Conservation (phyloP, 2,797 vertebrate genomes). For the Yasuhikotakia modesta region DNA sequence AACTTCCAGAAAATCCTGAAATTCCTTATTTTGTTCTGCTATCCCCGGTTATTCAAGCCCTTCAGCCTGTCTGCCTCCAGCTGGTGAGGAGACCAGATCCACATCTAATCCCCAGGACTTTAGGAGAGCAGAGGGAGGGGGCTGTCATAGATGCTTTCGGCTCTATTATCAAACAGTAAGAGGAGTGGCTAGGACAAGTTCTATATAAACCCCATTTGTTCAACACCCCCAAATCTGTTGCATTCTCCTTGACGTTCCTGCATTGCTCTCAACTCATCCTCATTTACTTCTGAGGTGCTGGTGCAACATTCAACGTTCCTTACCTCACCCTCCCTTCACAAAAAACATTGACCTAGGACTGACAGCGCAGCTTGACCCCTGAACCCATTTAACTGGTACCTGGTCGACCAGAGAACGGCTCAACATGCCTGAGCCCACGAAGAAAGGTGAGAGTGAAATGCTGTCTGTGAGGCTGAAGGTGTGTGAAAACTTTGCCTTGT, state of each 20-base stretch:
- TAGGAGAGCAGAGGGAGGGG: conserved; percentile 78
- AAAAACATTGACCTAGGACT: conserved; percentile 27
- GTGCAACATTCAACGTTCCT: conserved; percentile 24
- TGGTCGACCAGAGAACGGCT: conserved; percentile 73
- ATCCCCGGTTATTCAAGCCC: background rate
- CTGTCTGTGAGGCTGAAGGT: background rate
- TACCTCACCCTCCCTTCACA: background rate
- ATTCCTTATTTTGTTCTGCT: background rate
- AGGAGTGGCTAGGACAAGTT: conserved; percentile 84
- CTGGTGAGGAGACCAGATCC: conserved; percentile 43
- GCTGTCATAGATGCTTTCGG: conserved; percentile 74
- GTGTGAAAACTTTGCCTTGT: background rate
- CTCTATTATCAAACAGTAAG: conserved; percentile 66
- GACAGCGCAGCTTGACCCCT: conserved; percentile 56
- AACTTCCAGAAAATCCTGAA: no score
- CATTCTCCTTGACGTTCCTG: conserved; percentile 75
- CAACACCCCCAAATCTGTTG: conserved; percentile 81
- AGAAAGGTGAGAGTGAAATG: conserved; percentile 80
- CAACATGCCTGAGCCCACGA: conserved; percentile 97
- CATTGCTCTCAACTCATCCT: conserved; percentile 63
- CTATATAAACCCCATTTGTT: conserved; percentile 88
- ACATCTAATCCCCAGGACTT: conserved; percentile 52
- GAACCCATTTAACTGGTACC: conserved; percentile 58
- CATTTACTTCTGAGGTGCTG: conserved; percentile 66
- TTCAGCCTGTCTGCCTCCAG: conserved; percentile 30